A percentile compares a stretch with the other conserved stretches of the same genome.
These are phyloP conservation scores for Lacerta agilis DNA, from an alignment of 2,797 vertebrate species.

Conservation along the genomic window DNA sequence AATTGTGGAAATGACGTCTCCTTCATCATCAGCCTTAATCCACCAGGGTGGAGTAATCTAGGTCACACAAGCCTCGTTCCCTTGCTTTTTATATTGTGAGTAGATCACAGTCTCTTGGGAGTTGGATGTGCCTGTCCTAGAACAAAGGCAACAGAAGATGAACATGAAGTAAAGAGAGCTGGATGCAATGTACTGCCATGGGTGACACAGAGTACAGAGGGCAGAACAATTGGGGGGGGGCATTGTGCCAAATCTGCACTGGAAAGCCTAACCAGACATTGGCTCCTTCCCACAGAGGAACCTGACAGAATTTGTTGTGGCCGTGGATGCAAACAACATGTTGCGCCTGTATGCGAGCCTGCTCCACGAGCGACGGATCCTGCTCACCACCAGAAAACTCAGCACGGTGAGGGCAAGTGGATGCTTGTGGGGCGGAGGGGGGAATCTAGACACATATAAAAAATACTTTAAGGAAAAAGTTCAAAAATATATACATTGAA, in stretches of 20 bases:
- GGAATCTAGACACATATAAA: too few relatives aligned
- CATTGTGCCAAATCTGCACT: background rate
- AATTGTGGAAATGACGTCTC: background rate
- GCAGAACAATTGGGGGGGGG: too few relatives aligned
- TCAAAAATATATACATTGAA: too few relatives aligned
- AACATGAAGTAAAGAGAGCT: background rate
- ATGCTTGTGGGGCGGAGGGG: too few relatives aligned
- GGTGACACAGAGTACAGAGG: background rate
- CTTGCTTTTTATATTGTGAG: background rate
- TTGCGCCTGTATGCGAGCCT: constrained; percentile 90
- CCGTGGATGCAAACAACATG: constrained; percentile 87
- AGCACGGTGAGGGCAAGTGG: constrained; percentile 84
- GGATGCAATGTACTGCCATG: too few relatives aligned
- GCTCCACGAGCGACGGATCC: constrained; percentile 88
- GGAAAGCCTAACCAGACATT: background rate
- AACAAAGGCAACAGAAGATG: too few relatives aligned
- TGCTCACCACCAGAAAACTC: constrained; percentile 88
- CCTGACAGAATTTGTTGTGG: constrained; percentile 90
- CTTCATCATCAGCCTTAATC: background rate
- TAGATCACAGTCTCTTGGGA: too few relatives aligned
- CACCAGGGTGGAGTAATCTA: background rate
- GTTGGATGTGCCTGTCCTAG: too few relatives aligned
- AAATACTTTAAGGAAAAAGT: too few relatives aligned
- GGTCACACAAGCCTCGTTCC: background rate
- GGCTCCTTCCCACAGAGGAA: constrained; percentile 82